Evolutionary conservation across 2,113 vertebrate genomes (phyloP).

Genomic region (Lepidothrix coronata): DNA sequence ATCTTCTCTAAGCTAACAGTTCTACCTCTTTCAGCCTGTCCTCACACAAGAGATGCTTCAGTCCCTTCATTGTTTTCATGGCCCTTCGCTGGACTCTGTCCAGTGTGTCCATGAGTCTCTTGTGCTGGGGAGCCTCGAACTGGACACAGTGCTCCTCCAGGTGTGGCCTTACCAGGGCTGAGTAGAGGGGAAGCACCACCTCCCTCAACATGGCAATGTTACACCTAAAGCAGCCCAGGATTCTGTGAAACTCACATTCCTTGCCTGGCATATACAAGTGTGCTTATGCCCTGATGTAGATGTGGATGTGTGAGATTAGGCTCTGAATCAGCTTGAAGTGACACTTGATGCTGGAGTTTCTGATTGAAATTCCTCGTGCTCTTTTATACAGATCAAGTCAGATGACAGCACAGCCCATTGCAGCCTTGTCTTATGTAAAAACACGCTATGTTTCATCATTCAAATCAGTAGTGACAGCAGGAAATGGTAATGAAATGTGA

Average conservation of each 20-base stretch:
- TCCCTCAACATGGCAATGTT: accelerated
- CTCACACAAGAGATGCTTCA: not conserved
- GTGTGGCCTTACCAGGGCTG: not conserved
- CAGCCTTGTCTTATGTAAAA: slow-evolving; percentile 35
- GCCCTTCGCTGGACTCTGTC: not conserved
- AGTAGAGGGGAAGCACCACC: not conserved
- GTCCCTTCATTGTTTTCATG: not conserved
- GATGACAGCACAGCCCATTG: slow-evolving; percentile 1
- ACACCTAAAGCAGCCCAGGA: not conserved
- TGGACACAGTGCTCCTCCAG: not conserved
- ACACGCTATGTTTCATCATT: not conserved
- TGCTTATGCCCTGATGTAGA: not conserved
- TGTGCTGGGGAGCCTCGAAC: not conserved
- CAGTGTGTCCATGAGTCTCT: not conserved
- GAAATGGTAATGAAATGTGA: not conserved
- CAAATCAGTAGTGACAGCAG: not conserved
- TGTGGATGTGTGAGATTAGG: not conserved
- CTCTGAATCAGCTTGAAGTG: slow-evolving; percentile 43
- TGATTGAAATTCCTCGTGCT: slow-evolving; percentile 43
- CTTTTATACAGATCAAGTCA: not conserved
- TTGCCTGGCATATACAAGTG: not conserved
- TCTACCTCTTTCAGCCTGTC: not conserved
- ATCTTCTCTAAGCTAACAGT: not conserved
- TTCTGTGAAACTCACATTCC: accelerated
- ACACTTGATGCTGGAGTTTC: not conserved